Evolutionary conservation across 2,888 invertebrate species (phyloP).

Genomic region (Anorthoa munda): DNA sequence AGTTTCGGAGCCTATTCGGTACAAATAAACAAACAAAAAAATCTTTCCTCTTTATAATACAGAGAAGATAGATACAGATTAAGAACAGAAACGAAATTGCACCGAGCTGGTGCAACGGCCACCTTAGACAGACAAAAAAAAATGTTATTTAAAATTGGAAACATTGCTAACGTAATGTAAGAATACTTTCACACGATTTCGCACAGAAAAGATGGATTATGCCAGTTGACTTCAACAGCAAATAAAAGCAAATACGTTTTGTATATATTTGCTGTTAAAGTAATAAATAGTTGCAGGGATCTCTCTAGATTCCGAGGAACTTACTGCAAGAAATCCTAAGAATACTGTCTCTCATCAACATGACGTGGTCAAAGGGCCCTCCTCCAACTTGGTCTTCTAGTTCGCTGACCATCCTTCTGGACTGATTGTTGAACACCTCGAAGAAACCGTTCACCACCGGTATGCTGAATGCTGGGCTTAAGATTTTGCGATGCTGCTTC

Average conservation of each 20-base stretch:
- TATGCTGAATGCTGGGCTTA: conserved; percentile 31
- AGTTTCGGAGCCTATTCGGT: too few species aligned
- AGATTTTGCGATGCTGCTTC: conserved; percentile 36
- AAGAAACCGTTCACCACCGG: conserved; percentile 30
- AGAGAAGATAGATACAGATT: too few species aligned
- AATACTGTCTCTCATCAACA: conserved; percentile 20
- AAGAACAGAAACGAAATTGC: too few species aligned
- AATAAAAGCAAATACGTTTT: too few species aligned
- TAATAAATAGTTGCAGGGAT: too few species aligned
- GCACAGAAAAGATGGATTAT: too few species aligned
- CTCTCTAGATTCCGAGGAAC: neutral
- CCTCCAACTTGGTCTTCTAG: conserved; percentile 11
- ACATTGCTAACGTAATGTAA: neutral
- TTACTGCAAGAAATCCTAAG: conserved; percentile 34
- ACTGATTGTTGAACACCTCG: conserved; percentile 26
- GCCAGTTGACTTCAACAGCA: too few species aligned
- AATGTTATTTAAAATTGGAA: neutral
- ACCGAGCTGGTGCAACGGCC: neutral
- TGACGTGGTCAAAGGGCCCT: conserved; percentile 27
- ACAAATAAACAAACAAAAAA: too few species aligned
- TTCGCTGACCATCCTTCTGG: conserved; percentile 17
- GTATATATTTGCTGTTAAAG: too few species aligned
- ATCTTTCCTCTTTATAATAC: too few species aligned
- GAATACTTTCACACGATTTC: too few species aligned
- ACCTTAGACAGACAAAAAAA: neutral